A percentile compares a stretch with the other conserved stretches of the same genome.
These are phyloP conservation scores for Geopemphigus sp. DNA, from an alignment of 1,140 invertebrate genomes.

Conservation along the genomic window DNA sequence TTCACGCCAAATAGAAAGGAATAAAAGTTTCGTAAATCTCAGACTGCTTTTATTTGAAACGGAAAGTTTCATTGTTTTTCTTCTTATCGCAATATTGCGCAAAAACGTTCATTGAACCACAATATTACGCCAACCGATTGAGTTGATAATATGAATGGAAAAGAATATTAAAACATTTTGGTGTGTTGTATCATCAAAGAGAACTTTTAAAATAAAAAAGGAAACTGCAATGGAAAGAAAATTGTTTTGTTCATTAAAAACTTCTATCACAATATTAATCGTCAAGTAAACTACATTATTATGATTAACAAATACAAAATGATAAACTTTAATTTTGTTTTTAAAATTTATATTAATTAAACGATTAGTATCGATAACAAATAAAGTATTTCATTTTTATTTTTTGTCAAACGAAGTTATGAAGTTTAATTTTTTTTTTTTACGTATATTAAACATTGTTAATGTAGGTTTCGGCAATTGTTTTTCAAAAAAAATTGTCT, in stretches of 20 bases:
- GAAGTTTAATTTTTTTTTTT: no score
- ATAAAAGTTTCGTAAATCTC: background rate
- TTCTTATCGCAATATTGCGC: background rate
- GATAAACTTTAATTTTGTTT: no score
- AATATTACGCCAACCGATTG: background rate
- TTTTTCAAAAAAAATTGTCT: no score
- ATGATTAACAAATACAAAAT: no score
- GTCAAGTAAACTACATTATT: no score
- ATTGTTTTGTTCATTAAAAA: background rate
- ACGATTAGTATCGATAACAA: no score
- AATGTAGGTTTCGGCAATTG: no score
- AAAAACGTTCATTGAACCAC: background rate
- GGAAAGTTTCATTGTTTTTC: background rate
- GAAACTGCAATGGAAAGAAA: background rate
- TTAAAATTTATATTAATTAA: no score
- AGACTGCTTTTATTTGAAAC: background rate
- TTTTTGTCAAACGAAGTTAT: no score
- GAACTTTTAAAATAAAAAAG: background rate
- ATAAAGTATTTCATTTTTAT: no score
- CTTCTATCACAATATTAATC: background rate
- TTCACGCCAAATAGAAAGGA: background rate
- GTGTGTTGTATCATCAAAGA: background rate
- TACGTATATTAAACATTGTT: no score
- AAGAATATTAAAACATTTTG: background rate
- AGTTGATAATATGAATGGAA: background rate